A percentile compares a stretch with the other conserved stretches of the same genome.
Conservation (phyloP, 2,113 vertebrate species). For the Chrysochloris asiatica region DNA sequence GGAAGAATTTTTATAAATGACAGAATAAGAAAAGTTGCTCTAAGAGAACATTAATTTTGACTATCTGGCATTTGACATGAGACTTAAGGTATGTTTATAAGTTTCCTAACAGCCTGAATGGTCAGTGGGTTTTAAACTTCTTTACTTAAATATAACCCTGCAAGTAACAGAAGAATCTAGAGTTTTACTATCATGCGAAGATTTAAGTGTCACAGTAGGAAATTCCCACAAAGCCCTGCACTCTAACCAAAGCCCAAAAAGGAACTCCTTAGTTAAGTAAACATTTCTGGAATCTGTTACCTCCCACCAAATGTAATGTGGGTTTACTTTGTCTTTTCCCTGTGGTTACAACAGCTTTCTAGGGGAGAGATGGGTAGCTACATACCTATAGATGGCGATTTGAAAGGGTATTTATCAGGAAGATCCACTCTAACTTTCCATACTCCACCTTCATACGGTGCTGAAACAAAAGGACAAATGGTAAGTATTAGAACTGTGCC, state of each 20-base stretch:
- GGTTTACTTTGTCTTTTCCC: not conserved
- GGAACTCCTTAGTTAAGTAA: not conserved
- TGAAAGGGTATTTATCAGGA: slow-evolving; percentile 99
- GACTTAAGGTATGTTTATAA: slow-evolving; percentile 24
- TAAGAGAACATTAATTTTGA: slow-evolving; percentile 24
- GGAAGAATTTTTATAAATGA: slow-evolving; percentile 4
- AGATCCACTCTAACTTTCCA: slow-evolving; percentile 99
- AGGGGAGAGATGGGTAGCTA: slow-evolving; percentile 27
- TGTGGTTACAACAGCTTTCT: slow-evolving; percentile 26
- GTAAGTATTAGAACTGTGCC: slow-evolving; percentile 48
- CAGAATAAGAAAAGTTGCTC: slow-evolving; percentile 8
- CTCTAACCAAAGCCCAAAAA: not conserved
- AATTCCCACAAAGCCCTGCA: too few relatives aligned
- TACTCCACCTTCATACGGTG: slow-evolving; percentile 97
- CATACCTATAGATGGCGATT: slow-evolving; percentile 99
- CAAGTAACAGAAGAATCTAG: slow-evolving; percentile 24
- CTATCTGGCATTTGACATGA: slow-evolving; percentile 27
- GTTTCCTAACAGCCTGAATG: slow-evolving; percentile 24
- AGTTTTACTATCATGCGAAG: slow-evolving; percentile 18
- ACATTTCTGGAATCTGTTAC: slow-evolving; percentile 49
- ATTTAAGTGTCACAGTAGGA: slow-evolving; percentile 11
- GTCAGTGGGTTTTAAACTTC: not conserved
- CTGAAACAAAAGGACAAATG: slow-evolving; percentile 81
- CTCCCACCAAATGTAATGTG: not conserved
- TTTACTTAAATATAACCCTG: not conserved